These are phyloP conservation scores for Trichopria drosophilae DNA, from an alignment of 2,888 invertebrate genomes.

Conservation along the genomic window DNA sequence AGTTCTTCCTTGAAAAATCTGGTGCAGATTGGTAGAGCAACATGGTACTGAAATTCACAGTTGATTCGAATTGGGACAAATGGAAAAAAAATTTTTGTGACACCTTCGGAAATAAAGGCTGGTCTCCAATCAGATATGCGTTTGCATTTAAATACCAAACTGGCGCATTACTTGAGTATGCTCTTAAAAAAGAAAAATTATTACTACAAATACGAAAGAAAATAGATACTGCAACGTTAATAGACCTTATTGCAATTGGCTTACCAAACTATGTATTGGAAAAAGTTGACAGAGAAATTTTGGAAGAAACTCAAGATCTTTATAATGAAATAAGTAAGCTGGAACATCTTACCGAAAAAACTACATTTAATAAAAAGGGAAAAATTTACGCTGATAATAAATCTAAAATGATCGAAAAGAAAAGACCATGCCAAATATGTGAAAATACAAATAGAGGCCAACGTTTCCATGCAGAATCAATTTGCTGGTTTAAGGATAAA, in stretches of 20 bases:
- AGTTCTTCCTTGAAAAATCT: constrained; percentile 23
- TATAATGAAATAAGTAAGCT: constrained; percentile 44
- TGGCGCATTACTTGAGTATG: constrained; percentile 31
- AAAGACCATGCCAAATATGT: constrained; percentile 14
- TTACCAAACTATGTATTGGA: constrained; percentile 42
- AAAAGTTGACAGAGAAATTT: constrained; percentile 44
- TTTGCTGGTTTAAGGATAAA: constrained; percentile 33
- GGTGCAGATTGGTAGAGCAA: constrained; percentile 32
- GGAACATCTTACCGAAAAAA: constrained; percentile 39
- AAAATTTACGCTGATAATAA: too few relatives aligned
- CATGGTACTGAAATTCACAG: constrained; percentile 19
- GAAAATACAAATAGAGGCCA: constrained; percentile 38
- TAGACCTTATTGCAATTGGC: constrained; percentile 44
- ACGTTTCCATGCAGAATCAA: constrained; percentile 32
- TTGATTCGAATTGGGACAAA: constrained; percentile 19
- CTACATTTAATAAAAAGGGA: constrained; percentile 27
- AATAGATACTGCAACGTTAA: constrained; percentile 37
- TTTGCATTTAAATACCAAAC: constrained; percentile 27
- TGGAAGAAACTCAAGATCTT: constrained; percentile 42
- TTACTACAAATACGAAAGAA: constrained; percentile 36
- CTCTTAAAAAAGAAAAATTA: constrained; percentile 32
- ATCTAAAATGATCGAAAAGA: too few relatives aligned
- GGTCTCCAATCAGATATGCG: constrained; percentile 30
- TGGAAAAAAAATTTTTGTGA: constrained; percentile 29
- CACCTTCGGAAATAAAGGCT: constrained; percentile 31